Evolutionary conservation across 2,888 invertebrate genomes (phyloP), one percentile per base, ranked within the genome.

Genomic region (Perdita meconis): DNA sequence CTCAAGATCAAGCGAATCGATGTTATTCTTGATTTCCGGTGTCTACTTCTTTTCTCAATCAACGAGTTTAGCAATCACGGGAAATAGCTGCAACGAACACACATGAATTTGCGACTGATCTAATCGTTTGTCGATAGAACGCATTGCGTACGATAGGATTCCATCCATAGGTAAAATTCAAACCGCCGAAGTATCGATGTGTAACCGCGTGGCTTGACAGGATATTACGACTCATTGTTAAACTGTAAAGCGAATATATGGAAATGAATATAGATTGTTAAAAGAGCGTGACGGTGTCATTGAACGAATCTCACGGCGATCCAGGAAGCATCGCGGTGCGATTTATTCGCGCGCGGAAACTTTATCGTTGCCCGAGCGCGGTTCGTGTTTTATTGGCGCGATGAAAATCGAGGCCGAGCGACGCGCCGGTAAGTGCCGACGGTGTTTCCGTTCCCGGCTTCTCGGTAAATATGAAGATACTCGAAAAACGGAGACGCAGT

Each of bases 391-490:
- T 16, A 10, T 60, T 36, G 53, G 59, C 59, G n/a, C 51, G 70
- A 13, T 50, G 74, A 69, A 51, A 73, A 68, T 67, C 69, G 78
- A 73, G 74, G 66, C 60, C 64, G 71, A 24, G 8, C 56, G 30
- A 0, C 12, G 30, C 61, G 64, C 53, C 63, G 60, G 61, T 42
- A 60, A 42, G 13, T 19, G 55, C 12, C 47, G 42, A 24, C 59
- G 65, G 75, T 57, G 74, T 82, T 66, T 72, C 26, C 66, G 44
- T 80, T 59, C 51, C 44, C 40, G 64, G 66, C 24, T 83, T 87
- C 76, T 73, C 38, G 64, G 78, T 80, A 88, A 86, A 82, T 60
- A 82, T 71, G 78, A 80, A 87, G 86, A 85, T 83, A 83, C 70
- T 57, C 63, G 66, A 82, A 82, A 79, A 74, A 63, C 57, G 24